Percentiles rank a stretch among this genome's conserved stretches.
These are phyloP conservation scores for Crax fasciolata DNA, from an alignment of 2,797 vertebrate genomes.

Conservation along the genomic window DNA sequence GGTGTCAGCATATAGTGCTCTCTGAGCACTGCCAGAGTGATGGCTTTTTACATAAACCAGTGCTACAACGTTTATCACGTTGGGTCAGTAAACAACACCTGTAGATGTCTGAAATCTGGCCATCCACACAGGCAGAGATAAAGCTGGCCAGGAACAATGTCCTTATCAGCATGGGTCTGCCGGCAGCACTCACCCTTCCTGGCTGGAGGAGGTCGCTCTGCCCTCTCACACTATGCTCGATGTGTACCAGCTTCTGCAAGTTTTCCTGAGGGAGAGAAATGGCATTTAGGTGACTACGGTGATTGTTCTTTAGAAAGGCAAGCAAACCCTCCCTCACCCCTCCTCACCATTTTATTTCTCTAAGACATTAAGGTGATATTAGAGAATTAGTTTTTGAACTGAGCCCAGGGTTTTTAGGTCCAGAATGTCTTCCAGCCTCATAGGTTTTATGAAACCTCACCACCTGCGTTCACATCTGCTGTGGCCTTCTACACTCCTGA, in stretches of 20 bases:
- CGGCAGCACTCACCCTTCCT: constrained; percentile 89
- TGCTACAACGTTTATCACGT: not conserved
- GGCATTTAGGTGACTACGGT: not conserved
- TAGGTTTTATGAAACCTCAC: not conserved
- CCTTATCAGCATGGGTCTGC: constrained; percentile 64
- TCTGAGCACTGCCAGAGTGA: not conserved
- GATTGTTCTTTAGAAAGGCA: not conserved
- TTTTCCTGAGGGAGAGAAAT: constrained; percentile 87
- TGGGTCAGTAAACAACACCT: constrained; percentile 48
- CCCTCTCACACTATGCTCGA: constrained; percentile 93
- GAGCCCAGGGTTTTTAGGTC: not conserved
- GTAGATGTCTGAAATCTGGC: constrained; percentile 49
- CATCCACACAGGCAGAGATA: not conserved
- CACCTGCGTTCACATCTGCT: not conserved
- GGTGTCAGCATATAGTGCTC: not conserved
- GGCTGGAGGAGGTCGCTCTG: constrained; percentile 91
- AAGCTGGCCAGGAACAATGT: constrained; percentile 69
- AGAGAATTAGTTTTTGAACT: not conserved
- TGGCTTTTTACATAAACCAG: not conserved
- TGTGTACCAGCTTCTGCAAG: constrained; percentile 93
- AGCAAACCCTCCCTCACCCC: not conserved
- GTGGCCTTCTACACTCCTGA: not conserved
- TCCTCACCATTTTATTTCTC: not conserved
- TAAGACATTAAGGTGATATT: not conserved
- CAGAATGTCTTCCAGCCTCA: not conserved